Conservation (phyloP, 2,888 invertebrate species). For the Steinernema hermaphroditum region DNA sequence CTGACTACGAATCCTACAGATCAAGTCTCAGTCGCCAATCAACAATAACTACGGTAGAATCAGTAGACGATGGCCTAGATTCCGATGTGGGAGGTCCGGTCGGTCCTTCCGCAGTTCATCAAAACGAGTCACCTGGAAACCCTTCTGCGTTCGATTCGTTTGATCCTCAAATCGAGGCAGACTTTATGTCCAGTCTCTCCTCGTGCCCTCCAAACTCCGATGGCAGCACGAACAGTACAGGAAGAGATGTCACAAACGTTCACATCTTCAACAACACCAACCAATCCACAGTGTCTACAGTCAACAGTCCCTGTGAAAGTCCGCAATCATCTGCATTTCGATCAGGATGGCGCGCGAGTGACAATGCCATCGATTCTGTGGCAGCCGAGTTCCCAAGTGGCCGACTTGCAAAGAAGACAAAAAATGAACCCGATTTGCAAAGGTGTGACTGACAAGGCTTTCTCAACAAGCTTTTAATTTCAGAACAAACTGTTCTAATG, state of each 20-base stretch:
- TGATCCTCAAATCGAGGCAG: constrained; percentile 68
- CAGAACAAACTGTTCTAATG: constrained; percentile 33
- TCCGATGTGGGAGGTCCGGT: constrained; percentile 56
- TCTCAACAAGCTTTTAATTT: constrained; percentile 20
- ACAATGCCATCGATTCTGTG: constrained; percentile 59
- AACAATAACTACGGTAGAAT: constrained; percentile 66
- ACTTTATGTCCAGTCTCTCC: constrained; percentile 66
- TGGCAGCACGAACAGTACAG: constrained; percentile 34
- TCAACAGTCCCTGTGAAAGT: constrained; percentile 35
- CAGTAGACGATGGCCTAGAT: constrained; percentile 69
- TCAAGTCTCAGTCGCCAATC: constrained; percentile 44
- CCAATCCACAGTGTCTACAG: constrained; percentile 27
- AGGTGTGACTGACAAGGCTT: constrained; percentile 24
- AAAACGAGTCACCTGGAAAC: not conserved
- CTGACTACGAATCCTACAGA: constrained; percentile 48
- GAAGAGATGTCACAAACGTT: not conserved
- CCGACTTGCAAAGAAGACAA: constrained; percentile 42
- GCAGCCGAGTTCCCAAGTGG: constrained; percentile 46
- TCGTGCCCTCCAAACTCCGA: constrained; percentile 46
- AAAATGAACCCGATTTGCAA: constrained; percentile 39
- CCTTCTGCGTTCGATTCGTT: constrained; percentile 65
- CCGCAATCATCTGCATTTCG: constrained; percentile 58
- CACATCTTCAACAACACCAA: not conserved
- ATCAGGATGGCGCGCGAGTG: constrained; percentile 69
- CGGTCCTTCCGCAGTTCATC: not conserved